phyloP scores from a whole-genome alignment of 37 sponge, comb jelly and placozoan genomes.

The Eunapius fragilis region DNA sequence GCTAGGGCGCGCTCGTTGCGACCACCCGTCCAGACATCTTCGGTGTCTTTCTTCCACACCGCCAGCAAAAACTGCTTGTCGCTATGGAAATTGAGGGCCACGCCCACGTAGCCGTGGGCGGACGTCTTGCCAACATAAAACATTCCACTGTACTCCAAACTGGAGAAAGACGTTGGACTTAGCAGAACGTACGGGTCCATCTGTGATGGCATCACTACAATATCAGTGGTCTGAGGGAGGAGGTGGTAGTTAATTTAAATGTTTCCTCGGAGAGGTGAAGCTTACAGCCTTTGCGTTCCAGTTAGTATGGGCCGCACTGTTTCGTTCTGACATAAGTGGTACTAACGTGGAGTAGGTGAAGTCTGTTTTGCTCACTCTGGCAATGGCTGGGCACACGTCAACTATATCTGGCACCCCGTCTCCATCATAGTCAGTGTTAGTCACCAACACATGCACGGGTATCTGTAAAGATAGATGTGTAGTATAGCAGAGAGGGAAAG shows the following conservation, averaged over 20 bases:
- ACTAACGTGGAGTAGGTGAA: constrained; percentile 49
- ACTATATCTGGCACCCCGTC: constrained; percentile 69
- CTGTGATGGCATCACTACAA: constrained; percentile 32
- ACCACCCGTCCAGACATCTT: not conserved
- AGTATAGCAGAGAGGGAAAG: too few relatives aligned
- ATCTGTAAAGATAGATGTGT: not conserved
- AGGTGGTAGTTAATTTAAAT: not conserved
- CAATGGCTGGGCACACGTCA: constrained; percentile 77
- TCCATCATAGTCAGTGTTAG: constrained; percentile 74
- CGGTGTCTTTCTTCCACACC: constrained; percentile 70
- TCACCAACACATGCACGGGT: constrained; percentile 4
- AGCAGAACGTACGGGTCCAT: constrained; percentile 68
- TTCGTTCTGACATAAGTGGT: not conserved
- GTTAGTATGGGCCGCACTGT: constrained; percentile 29
- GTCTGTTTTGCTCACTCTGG: constrained; percentile 34
- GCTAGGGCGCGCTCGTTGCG: not conserved
- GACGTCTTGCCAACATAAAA: constrained; percentile 54
- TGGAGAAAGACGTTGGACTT: constrained; percentile 35
- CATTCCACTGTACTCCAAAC: constrained; percentile 78
- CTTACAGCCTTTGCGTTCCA: constrained; percentile 22
- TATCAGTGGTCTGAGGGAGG: constrained; percentile 53
- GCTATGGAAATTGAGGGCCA: constrained; percentile 89
- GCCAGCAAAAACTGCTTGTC: constrained; percentile 72
- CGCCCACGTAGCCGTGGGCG: constrained; percentile 81
- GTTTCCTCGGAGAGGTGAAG: not conserved